phyloP scores from a whole-genome alignment of 1,140 invertebrate genomes.

The Papilio polyxenes region DNA sequence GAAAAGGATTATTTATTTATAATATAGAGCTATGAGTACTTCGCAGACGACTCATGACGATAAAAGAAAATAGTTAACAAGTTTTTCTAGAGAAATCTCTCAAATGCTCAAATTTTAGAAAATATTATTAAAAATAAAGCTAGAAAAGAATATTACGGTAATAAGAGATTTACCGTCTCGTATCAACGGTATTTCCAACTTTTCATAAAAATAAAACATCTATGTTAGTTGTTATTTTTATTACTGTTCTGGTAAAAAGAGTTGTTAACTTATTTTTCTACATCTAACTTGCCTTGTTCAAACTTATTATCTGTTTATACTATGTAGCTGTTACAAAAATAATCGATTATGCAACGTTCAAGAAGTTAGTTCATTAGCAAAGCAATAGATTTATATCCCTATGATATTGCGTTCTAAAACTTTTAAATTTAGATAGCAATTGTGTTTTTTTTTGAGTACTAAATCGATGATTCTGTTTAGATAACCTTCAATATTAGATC shows the following conservation, averaged over 20 bases:
- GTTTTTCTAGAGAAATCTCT: background rate
- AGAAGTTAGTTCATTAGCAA: too few species aligned
- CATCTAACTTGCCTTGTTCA: background rate
- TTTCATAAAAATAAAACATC: slow-evolving; percentile 7
- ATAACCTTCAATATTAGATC: background rate
- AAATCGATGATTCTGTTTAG: background rate
- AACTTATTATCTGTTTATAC: too few species aligned
- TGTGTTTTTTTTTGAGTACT: background rate
- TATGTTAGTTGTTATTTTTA: background rate
- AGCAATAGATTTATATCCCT: background rate
- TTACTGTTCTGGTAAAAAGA: background rate
- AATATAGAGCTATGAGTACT: slow-evolving; percentile 3
- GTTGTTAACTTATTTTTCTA: background rate
- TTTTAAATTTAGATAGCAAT: background rate
- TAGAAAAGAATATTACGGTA: background rate
- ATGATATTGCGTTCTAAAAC: background rate
- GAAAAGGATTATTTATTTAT: background rate
- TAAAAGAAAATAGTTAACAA: background rate
- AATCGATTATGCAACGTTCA: too few species aligned
- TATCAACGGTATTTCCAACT: slow-evolving; percentile 16
- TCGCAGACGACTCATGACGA: background rate
- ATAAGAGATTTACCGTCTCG: background rate
- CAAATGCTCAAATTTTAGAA: slow-evolving; percentile 6
- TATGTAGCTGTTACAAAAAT: too few species aligned
- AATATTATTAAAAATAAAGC: background rate